Evolutionary conservation across 2,113 vertebrate genomes (phyloP), one percentile per base, ranked within the genome.

Genomic region (Neotragus moschatus): DNA sequence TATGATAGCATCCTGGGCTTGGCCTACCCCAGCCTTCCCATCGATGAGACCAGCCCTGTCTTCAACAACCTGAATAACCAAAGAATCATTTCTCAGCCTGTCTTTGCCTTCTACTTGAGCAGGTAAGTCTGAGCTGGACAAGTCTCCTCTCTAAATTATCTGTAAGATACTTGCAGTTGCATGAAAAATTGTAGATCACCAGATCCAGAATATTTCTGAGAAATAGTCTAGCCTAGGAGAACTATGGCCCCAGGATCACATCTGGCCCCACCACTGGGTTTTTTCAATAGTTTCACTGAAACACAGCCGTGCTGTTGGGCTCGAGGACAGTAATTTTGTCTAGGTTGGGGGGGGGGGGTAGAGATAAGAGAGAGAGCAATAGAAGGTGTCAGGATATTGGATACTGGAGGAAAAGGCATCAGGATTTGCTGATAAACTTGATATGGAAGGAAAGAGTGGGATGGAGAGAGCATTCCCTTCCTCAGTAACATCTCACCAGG

Each of bases 1-100:
- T 99, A 98, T 0, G 98, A 99, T 0, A 98, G 99, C 51, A 98
- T 99, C 90, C 94, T 99, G 98, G 99, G 98, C 0, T 84, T 99
- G 95, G 97, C 97, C 9, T 99, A 85, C 95, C 98, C 99, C 0
- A 93, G 95, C 89, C 86, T 99, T 0, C 1, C 97, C 47, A 60
- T 97, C 25, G 33, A 60, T 0, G 95, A 96, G 2, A 95, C 97
- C 91, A 98, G 92, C 2, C 98, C 99, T 0, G 96, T 99, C 90
- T 99, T 99, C 0, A 98, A 99, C 98, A 99, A 98, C 96, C 98
- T 99, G 33, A 66, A 36, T 19, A 66, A 66, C 2, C 17, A 0
- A n/a, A 10, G 63, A 66, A 17, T 21, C 33, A 36, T 66, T 66
- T 66, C 8, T 66, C 33, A 66, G 17, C 33, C 33, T 36, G 17